Evolutionary conservation across 2,888 invertebrate genomes (phyloP), one percentile per base, ranked within the genome.

Genomic region (Volucella bombylans): DNA sequence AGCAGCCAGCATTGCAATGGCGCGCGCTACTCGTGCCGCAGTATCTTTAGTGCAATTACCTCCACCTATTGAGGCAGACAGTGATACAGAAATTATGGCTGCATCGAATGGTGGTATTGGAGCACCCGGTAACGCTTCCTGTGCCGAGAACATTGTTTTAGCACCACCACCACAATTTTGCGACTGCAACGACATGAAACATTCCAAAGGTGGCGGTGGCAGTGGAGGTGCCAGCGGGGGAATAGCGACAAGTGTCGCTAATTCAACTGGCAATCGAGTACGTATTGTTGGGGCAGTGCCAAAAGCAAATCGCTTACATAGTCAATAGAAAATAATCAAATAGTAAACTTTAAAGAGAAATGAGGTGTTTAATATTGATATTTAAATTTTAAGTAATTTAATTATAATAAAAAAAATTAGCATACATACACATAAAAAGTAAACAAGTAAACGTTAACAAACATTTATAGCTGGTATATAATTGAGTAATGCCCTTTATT

Each of bases 151-250:
- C 79, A 93, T 95, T 67, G 94, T 96, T 14, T 93, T 96, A 86
- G 96, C 97, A 31, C 97, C 97, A 49, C 97, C 97, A 47, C 97
- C 97, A 49, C 97, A 97, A 92, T 97, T 97, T 92, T 96, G 96
- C 92, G 97, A 97, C 92, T 91, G 91, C 87, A 93, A 93, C 87
- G 93, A 93, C 88, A 92, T 93, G 54, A 92, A 91, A 87, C 91
- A 91, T 83, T 87, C 89, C 38, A 86, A 86, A 65, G 64, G 69
- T 39, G 78, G 77, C 72, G 73, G 71, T 68, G 71, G 73, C 69
- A 68, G 87, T 87, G 88, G 88, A 0, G 18, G 18, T 23, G 18
- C 50, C 38, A 49, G 15, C 12, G 87, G 88, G 82, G 87, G 88
- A 78, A 87, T 90, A 72, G 59, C 74, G 69, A 38, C 86, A 49